A percentile compares a stretch with the other conserved stretches of the same genome.
Evolutionary conservation across 2,888 invertebrate genomes (phyloP).

Genomic region (Lymantria monacha): DNA sequence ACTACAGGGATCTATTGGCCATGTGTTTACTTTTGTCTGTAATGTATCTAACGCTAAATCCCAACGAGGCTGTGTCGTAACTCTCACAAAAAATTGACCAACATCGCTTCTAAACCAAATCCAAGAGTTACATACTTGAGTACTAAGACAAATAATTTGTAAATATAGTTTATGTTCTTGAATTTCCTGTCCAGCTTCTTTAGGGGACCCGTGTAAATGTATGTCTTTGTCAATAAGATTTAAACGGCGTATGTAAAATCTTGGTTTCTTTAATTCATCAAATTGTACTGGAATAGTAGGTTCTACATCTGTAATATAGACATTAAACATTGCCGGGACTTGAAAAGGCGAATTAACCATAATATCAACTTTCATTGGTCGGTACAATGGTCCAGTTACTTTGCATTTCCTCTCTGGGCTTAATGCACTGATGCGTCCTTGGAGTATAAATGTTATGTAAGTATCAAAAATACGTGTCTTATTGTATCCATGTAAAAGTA

Average conservation of each 20-base stretch:
- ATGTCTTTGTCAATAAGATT: conserved; percentile 65
- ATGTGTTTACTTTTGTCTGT: conserved; percentile 51
- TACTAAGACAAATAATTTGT: conserved; percentile 64
- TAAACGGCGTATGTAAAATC: conserved; percentile 58
- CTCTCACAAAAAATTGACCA: conserved; percentile 68
- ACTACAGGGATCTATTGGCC: conserved; percentile 68
- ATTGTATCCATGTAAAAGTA: conserved; percentile 69
- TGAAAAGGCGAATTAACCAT: conserved; percentile 61
- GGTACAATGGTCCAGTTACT: conserved; percentile 65
- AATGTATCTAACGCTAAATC: conserved; percentile 65
- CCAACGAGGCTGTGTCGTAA: conserved; percentile 68
- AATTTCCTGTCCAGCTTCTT: conserved; percentile 52
- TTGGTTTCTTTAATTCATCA: conserved; percentile 40
- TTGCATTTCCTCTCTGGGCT: conserved; percentile 64
- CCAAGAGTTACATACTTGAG: conserved; percentile 62
- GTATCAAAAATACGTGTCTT: conserved; percentile 75
- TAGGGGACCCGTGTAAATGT: conserved; percentile 48
- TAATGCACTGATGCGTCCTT: conserved; percentile 53
- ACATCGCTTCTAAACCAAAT: conserved; percentile 67
- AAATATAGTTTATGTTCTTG: conserved; percentile 60
- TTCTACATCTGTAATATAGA: conserved; percentile 60
- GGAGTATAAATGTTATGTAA: conserved; percentile 60
- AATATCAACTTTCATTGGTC: conserved; percentile 65
- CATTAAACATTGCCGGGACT: conserved; percentile 38
- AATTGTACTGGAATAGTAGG: conserved; percentile 57